phyloP scores from a whole-genome alignment of 2,797 vertebrate species.

The Euphonia xanthogaster region DNA sequence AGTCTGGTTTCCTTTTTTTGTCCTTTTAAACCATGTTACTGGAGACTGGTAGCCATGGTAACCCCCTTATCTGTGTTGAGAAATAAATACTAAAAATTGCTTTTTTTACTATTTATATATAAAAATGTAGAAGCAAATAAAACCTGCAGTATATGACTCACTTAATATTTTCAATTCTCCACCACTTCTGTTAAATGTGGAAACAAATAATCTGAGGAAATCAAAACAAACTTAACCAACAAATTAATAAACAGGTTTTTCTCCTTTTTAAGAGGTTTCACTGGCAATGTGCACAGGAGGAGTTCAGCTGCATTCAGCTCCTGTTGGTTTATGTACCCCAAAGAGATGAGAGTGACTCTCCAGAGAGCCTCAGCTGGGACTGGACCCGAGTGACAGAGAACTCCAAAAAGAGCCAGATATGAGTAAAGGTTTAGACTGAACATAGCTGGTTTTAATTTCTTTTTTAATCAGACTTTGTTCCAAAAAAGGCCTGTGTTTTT shows the following conservation, averaged over 20 bases:
- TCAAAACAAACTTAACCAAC: background rate
- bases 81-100: slow-evolving; percentile 61
- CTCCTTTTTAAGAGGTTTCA: background rate
- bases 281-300: background rate
- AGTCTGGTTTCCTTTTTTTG: slow-evolving; percentile 2
- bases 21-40: slow-evolving; percentile 19
- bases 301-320: background rate
- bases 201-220: background rate
- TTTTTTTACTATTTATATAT: slow-evolving; percentile 48
- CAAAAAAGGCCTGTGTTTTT: background rate
- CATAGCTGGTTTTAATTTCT: background rate
- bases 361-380: background rate
- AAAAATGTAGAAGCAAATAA: slow-evolving; percentile 51
- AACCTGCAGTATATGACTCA: slow-evolving; percentile 44
- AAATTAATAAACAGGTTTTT: background rate
- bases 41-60: slow-evolving; percentile 54
- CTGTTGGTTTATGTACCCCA: background rate
- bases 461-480: background rate
- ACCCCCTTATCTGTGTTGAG: slow-evolving; percentile 42
- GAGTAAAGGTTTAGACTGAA: background rate
- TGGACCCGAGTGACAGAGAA: background rate
- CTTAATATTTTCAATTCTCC: slow-evolving; percentile 18
- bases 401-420: background rate
- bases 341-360: background rate
- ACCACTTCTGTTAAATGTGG: background rate